These are phyloP conservation scores for Channa argus DNA, from an alignment of 2,113 vertebrate species.

Conservation along the genomic window DNA sequence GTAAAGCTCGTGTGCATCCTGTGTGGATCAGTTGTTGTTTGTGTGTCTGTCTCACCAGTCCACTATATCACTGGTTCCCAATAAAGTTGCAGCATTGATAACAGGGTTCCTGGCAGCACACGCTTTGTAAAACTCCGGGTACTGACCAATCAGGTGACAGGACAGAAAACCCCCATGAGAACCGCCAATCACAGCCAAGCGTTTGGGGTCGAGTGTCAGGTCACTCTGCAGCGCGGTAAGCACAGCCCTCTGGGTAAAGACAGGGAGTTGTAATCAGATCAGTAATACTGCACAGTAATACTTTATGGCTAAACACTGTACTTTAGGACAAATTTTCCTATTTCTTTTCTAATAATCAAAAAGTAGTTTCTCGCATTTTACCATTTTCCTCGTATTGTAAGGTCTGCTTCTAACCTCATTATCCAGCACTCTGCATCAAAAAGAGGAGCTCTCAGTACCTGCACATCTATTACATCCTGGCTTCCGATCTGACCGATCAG, in stretches of 20 bases:
- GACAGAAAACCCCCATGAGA: conserved; percentile 89
- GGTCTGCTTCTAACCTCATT: not conserved
- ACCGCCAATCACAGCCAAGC: conserved; percentile 85
- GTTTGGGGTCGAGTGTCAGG: conserved; percentile 74
- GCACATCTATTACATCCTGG: conserved; percentile 89
- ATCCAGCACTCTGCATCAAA: not conserved
- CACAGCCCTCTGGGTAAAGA: conserved; percentile 77
- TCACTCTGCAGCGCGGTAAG: conserved; percentile 69
- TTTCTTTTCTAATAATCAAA: too few species aligned
- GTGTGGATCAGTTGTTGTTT: not conserved
- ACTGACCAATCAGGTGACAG: conserved; percentile 85
- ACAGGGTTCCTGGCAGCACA: conserved; percentile 87
- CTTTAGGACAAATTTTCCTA: too few species aligned
- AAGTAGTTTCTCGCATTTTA: too few species aligned
- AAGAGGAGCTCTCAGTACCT: conserved; percentile 74
- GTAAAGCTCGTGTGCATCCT: not conserved
- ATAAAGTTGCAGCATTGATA: conserved; percentile 84
- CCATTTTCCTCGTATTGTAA: too few species aligned
- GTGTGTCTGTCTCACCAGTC: conserved; percentile 84
- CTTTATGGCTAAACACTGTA: too few species aligned
- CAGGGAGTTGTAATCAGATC: not conserved
- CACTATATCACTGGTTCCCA: conserved; percentile 88
- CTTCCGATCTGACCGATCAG: conserved; percentile 85
- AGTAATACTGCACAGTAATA: not conserved
- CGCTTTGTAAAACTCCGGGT: conserved; percentile 84